Evolutionary conservation across 2,113 vertebrate species (phyloP).

Genomic region (Felis chaus): DNA sequence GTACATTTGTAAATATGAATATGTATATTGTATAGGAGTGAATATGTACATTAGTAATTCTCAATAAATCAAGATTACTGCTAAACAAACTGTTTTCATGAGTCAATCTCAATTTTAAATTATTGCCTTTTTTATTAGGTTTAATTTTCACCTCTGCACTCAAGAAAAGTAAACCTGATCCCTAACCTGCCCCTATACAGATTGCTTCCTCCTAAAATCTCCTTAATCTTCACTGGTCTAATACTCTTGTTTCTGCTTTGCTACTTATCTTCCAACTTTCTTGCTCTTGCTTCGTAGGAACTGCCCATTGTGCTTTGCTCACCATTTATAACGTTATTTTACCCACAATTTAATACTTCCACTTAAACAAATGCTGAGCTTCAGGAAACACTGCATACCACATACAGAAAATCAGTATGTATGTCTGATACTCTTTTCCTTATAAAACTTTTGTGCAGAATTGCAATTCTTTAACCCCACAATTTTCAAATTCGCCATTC

Average conservation of each 20-base stretch:
- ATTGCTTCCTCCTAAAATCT: background rate
- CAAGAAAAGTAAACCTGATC: background rate
- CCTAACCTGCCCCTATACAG: background rate
- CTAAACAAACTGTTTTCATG: background rate
- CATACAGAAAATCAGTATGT: background rate
- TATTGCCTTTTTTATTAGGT: background rate
- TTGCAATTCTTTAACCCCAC: background rate
- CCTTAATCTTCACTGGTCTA: background rate
- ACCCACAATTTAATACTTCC: background rate
- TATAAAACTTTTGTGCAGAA: background rate
- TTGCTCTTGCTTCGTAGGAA: background rate
- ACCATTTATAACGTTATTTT: background rate
- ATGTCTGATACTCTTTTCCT: background rate
- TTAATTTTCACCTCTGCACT: background rate
- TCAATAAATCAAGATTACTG: background rate
- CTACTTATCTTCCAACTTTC: background rate
- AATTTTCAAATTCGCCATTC: background rate
- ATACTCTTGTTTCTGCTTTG: background rate
- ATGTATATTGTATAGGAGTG: background rate
- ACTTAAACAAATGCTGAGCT: background rate
- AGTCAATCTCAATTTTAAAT: background rate
- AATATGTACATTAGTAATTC: background rate
- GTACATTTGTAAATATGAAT: background rate
- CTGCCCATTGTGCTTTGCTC: background rate
- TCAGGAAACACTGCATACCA: fast-evolving